Base-by-base conservation (phyloP, 1,140 invertebrate species). In the Galleria mellonella region DNA sequence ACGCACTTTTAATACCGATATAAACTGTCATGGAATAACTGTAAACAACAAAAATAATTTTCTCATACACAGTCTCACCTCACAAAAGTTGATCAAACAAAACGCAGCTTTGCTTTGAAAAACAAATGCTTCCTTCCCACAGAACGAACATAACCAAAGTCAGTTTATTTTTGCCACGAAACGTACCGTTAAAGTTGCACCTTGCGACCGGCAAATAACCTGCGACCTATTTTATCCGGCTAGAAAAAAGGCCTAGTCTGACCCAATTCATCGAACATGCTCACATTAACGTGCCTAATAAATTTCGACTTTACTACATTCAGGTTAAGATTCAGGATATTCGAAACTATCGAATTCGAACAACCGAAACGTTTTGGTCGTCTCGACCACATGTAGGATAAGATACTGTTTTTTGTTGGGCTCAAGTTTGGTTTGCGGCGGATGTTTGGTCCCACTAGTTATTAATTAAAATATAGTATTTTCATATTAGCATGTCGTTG, bases 151-250 rank as follows among this genome's bases (percentile, higher is more conserved):
- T 56, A 58, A 52, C 58, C 31, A 40, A 32, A 28, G 30, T 55
- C 39, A 51, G 70, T 83, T 82, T 74, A 63, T 72, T 75, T n/a
- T 79, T 70, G 60, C 61, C 62, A 60, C 51, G 51, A 39, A 65
- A 61, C 46, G 65, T 67, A 61, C 78, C 78, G 78, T 83, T 79
- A 83, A 58, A 47, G 51, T 59, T 73, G 73, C 79, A 83, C 79
- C 79, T 83, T 83, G 79, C 79, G 49, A 63, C 17, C 63, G 62
- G 64, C 69, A 77, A 79, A 79, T 79, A 82, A 83, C 79, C 79
- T 83, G 79, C 73, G 73, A 79, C 73, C 76, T 79, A 79, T 23
- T 77, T 76, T 74, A 71, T 73, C 73, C 64, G 61, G 57, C 43
- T 28, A 15, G 41, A 46, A 60, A 74, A 82, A 83, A 83, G 78